Conservation (phyloP, 2,113 vertebrate genomes). For the Indri indri region DNA sequence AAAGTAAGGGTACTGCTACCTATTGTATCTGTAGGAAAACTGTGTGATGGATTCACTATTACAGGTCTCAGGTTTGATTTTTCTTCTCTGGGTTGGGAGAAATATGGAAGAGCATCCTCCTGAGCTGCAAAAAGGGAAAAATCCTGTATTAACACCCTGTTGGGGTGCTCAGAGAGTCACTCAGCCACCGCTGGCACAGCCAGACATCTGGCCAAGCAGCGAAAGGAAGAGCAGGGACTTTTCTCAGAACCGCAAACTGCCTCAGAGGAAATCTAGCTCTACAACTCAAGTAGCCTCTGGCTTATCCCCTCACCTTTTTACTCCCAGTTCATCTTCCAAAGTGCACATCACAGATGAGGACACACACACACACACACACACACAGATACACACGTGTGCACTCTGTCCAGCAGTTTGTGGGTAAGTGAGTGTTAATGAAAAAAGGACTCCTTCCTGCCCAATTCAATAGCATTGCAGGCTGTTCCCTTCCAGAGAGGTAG, state of each 20-base stretch:
- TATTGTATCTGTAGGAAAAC: neutral
- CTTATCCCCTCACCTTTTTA: neutral
- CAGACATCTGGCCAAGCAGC: neutral
- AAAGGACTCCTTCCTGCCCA: neutral
- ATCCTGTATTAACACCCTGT: neutral
- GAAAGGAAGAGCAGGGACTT: neutral
- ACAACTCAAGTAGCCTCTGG: neutral
- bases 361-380: too few species aligned
- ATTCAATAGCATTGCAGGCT: neutral
- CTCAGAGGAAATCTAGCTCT: neutral
- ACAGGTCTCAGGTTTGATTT: neutral
- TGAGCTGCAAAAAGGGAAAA: neutral
- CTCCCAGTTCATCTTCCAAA: neutral
- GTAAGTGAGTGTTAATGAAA: too few species aligned
- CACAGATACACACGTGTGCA: fast-evolving
- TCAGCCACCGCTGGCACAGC: neutral
- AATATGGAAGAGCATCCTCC: neutral
- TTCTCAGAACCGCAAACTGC: neutral
- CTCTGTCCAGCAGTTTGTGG: neutral
- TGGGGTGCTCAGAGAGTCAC: neutral
- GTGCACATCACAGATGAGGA: neutral
- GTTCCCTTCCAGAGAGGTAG: neutral
- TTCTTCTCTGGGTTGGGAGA: neutral
- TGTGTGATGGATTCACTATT: neutral
- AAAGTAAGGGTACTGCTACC: neutral